Evolutionary conservation across 2,888 invertebrate species (phyloP), one percentile per base, ranked within the genome.

Genomic region (Erebia epiphron): DNA sequence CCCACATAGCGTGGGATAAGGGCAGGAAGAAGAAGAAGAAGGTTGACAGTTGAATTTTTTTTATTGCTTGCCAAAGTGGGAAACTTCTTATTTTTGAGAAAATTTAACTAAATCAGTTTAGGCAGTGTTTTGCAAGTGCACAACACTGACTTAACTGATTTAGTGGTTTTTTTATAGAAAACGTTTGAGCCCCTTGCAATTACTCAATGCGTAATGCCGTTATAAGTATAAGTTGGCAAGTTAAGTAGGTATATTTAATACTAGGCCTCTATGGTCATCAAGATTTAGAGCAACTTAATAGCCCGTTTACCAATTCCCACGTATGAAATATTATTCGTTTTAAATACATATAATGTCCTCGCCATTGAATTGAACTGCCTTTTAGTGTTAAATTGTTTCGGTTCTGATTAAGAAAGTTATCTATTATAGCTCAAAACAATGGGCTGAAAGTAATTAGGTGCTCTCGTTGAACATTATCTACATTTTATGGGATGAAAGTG

Each of bases 351-450:
- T 52, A 43, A 46, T 62, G 54, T 69, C 49, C 66, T 49, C n/a
- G 50, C 52, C 52, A 64, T 63, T 67, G 62, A 67, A 64, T 63
- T 67, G 62, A 67, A 63, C 41, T 67, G 67, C 50, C 67, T 54
- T 35, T 35, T 18, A 41, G 35, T 54, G 64, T 54, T 54, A 16
- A 41, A 64, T 52, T 35, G 64, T 35, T 54, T 35, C 46, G 46
- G 54, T 64, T 64, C 18, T 41, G 52, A 64, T 54, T 13, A 41
- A 35, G 41, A 64, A 64, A 41, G 52, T 52, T 54, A 54, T 54
- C 41, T 54, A 21, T 54, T 64, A 14, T 41, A n/a, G 7, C 41
- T 64, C 18, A 16, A 62, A 54, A 64, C 54, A 64, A 64, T 64
- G 54, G 52, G 7, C 16, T 41, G 13, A 8, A 46, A 13, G 62